Percentiles rank a stretch among this genome's conserved stretches.
Evolutionary conservation across 2,888 invertebrate genomes (phyloP).

Genomic region (Ectemnius continuus): DNA sequence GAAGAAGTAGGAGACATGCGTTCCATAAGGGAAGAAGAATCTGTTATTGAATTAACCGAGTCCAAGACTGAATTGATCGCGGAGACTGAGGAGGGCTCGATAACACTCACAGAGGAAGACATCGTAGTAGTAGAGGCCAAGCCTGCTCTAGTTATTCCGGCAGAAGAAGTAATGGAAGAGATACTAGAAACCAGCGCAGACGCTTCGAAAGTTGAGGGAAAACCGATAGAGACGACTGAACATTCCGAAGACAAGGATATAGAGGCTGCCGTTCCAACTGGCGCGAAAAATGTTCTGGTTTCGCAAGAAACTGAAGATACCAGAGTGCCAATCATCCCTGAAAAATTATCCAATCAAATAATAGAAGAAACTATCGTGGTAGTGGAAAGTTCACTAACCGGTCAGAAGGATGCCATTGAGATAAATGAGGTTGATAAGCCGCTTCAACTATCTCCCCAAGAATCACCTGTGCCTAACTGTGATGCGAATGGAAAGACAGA

Average conservation of each 20-base stretch:
- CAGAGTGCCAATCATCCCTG: not conserved
- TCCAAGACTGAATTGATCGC: slow-evolving; percentile 39
- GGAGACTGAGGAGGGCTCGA: slow-evolving; percentile 66
- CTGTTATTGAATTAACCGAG: slow-evolving; percentile 5
- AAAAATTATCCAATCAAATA: not conserved
- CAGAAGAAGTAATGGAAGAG: slow-evolving; percentile 52
- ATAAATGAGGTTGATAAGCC: slow-evolving; percentile 31
- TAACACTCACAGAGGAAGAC: slow-evolving; percentile 63
- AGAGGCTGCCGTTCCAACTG: slow-evolving; percentile 14
- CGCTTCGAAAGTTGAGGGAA: slow-evolving; percentile 2
- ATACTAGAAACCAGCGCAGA: slow-evolving; percentile 30
- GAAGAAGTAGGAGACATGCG: slow-evolving; percentile 24
- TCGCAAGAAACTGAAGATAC: slow-evolving; percentile 26
- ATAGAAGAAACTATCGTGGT: slow-evolving; percentile 10
- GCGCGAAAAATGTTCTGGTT: slow-evolving; percentile 33
- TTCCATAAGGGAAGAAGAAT: slow-evolving; percentile 7
- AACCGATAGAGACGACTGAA: slow-evolving; percentile 19
- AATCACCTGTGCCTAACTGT: slow-evolving; percentile 51
- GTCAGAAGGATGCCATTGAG: slow-evolving; percentile 20
- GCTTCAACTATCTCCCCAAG: slow-evolving; percentile 56
- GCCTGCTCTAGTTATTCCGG: slow-evolving; percentile 59
- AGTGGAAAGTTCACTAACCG: slow-evolving; percentile 15
- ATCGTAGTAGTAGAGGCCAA: slow-evolving; percentile 57
- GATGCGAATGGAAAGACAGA: slow-evolving; percentile 22
- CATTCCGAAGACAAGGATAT: slow-evolving; percentile 34